Conservation (phyloP, 2,888 invertebrate species). For the Dolichomitus sp. region DNA sequence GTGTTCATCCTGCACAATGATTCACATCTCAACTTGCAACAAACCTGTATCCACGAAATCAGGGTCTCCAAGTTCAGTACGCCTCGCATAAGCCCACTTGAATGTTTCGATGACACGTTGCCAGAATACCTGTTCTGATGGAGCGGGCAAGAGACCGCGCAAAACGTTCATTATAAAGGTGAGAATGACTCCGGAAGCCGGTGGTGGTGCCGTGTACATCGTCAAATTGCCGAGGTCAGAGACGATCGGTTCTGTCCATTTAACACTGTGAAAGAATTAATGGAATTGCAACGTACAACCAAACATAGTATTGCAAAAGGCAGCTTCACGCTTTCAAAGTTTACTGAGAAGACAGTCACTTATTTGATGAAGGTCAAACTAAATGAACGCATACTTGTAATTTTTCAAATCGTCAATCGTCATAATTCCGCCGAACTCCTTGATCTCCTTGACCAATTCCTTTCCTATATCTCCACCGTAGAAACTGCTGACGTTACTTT, state of each 20-base stretch:
- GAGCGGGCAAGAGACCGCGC: conserved; percentile 89
- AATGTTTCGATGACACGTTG: conserved; percentile 96
- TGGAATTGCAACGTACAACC: no score
- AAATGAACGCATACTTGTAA: conserved; percentile 88
- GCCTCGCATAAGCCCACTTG: conserved; percentile 96
- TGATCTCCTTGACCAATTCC: conserved; percentile 90
- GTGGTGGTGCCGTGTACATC: conserved; percentile 94
- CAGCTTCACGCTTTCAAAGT: no score
- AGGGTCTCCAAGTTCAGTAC: conserved; percentile 95
- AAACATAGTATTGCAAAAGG: no score
- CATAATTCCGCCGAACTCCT: conserved; percentile 91
- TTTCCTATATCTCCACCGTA: conserved; percentile 92
- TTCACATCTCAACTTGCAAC: conserved; percentile 60
- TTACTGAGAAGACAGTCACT: no score
- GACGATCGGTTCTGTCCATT: conserved; percentile 89
- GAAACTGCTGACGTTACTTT: conserved; percentile 90
- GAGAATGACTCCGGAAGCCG: conserved; percentile 94
- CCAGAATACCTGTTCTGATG: conserved; percentile 89
- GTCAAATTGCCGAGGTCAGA: conserved; percentile 89
- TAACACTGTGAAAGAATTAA: conserved; percentile 88
- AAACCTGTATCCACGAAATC: conserved; percentile 92
- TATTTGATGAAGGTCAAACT: no score
- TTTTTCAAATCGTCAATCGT: conserved; percentile 91
- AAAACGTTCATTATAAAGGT: conserved; percentile 94
- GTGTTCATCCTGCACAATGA: no score